Evolutionary conservation across 1,140 invertebrate genomes (phyloP), one percentile per base, ranked within the genome.

Genomic region (Homalodisca vitripennis): DNA sequence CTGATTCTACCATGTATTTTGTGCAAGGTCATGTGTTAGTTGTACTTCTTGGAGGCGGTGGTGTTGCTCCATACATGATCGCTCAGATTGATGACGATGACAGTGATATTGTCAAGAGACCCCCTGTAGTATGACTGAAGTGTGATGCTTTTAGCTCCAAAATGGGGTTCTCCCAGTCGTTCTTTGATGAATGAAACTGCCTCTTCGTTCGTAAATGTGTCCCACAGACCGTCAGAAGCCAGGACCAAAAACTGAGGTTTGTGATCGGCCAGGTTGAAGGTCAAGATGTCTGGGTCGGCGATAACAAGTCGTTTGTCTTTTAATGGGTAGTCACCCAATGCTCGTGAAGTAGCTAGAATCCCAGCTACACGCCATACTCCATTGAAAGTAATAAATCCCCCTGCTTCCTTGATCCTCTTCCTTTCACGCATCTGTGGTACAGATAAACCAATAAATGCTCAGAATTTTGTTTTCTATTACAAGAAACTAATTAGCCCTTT

Each of bases 321-420:
- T 0, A 98, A 80, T 29, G 95, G 94, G 80, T 96, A 97, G 82
- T 98, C 96, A 27, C 96, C 97, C 67, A 97, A 83, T 0, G 95
- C 96, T 75, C 96, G 83, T 14, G 95, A 98, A 32, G 95, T 98
- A 1, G 97, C 97, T 71, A 98, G 84, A 71, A 98, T 94, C 14
- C 97, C 97, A 64, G 94, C 94, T 12, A 98, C 95, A 75, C 97
- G 82, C 95, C 96, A 98, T 0, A 98, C 96, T 62, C 96, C 96
- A 77, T 96, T 95, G 77, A 97, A 97, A 67, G 91, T 92, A 34
- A 98, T 92, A 77, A 95, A 94, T 24, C 94, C 94, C 68, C 95
- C 95, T 26, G 94, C 94, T 79, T 94, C 92, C 77, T 92, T 89
- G 74, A 97, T 97, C 66, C 94, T 83, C 76, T 89, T 92, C 26